Percentiles rank a stretch among this genome's conserved stretches.
phyloP scores from a whole-genome alignment of 2,888 invertebrate species.

The Byasa hedistus region DNA sequence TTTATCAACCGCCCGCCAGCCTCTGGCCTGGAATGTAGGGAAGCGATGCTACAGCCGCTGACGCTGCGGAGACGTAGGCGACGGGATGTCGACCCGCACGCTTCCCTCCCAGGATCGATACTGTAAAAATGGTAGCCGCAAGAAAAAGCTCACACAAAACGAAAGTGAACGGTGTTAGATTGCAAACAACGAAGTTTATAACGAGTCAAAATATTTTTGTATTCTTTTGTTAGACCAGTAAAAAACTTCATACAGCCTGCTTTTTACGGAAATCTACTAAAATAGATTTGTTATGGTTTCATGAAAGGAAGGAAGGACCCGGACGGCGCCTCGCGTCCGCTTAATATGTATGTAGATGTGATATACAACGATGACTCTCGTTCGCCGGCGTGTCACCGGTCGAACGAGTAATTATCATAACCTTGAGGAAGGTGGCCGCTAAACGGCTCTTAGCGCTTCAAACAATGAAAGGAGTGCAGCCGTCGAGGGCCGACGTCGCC shows the following conservation, averaged over 20 bases:
- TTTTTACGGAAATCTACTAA: slow-evolving; percentile 11
- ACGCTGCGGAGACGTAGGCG: slow-evolving; percentile 64
- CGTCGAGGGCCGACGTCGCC: slow-evolving; percentile 49
- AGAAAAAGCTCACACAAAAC: slow-evolving; percentile 22
- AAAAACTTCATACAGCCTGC: neutral
- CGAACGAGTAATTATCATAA: slow-evolving; percentile 66
- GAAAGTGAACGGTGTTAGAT: neutral
- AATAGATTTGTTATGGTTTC: too few relatives aligned
- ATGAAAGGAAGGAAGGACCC: neutral
- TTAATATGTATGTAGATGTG: slow-evolving; percentile 21
- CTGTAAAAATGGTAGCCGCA: slow-evolving; percentile 71
- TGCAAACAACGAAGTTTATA: neutral
- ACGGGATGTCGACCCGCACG: slow-evolving; percentile 74
- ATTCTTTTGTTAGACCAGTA: too few relatives aligned
- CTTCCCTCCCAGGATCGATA: slow-evolving; percentile 77
- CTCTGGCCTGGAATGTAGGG: slow-evolving; percentile 72
- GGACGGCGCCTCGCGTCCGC: slow-evolving; percentile 2
- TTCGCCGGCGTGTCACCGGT: slow-evolving; percentile 62
- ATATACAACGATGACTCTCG: slow-evolving; percentile 45
- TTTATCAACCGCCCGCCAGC: slow-evolving; percentile 76
- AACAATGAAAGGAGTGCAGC: slow-evolving; percentile 68
- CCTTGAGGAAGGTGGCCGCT: slow-evolving; percentile 60
- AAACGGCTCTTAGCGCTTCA: slow-evolving; percentile 48
- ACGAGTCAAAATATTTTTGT: neutral
- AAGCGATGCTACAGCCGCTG: slow-evolving; percentile 65